Evolutionary conservation across 2,888 invertebrate genomes (phyloP), one percentile per base, ranked within the genome.

Genomic region (Rhyacophila evoluta): DNA sequence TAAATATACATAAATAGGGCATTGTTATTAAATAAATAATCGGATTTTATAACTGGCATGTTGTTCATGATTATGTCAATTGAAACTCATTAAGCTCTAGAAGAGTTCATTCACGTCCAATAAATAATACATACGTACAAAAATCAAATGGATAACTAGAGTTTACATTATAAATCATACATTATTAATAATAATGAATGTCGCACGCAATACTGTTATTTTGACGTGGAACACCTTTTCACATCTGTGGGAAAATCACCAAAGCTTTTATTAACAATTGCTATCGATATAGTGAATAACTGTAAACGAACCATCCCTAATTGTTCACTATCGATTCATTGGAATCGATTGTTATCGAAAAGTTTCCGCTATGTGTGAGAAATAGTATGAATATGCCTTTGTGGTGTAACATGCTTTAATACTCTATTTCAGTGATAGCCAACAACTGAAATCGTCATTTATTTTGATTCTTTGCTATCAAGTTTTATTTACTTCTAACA

Each of bases 241-340:
- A 75, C 70, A 27, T 67, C 55, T 80, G 77, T 80, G 79, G 79
- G 79, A 79, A 79, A 79, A 74, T 15, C n/a, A 15, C 15, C 41
- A 15, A 33, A 37, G 67, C 68, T 12, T 27, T 38, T 25, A 10
- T 38, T n/a, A 71, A 68, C 73, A 73, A 73, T 25, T 25, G 70
- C 25, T 12, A 72, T 72, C 55, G 72, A 72, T 70, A 33, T 19
- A 25, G 72, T 12, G 28, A 67, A 39, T 77, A 80, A 80, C 80
- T 74, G 80, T 80, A 68, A 72, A 74, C 74, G 77, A 68, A 75
- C 74, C 75, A 71, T 80, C 74, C 74, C 74, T 77, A 80, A 77
- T 74, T 75, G 77, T 76, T 68, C 38, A 8, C 6, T 41, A 80
- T 80, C 75, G 80, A 80, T 77, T 75, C 75, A 72, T 74, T 33